phyloP scores from a whole-genome alignment of 1,140 invertebrate species.

The Apis florea region DNA sequence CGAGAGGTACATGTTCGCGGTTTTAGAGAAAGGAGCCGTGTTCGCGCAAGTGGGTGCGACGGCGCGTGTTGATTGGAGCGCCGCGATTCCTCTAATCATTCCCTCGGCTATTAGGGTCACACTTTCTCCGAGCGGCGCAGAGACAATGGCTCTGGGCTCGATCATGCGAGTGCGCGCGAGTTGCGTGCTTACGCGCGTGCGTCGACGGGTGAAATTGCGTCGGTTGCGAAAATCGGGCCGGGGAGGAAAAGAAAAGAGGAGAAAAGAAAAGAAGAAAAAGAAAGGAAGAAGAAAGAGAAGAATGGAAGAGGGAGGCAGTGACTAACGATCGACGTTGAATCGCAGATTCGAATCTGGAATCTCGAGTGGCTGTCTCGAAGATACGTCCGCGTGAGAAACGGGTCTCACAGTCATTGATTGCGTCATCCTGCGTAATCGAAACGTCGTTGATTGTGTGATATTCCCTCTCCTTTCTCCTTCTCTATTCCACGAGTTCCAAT shows the following conservation, averaged over 20 bases:
- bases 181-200: slow-evolving; percentile 52
- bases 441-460: background rate
- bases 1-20: background rate
- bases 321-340: slow-evolving; percentile 41
- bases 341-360: slow-evolving; percentile 48
- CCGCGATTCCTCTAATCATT: slow-evolving; percentile 66
- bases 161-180: slow-evolving; percentile 56
- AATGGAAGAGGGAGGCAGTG: background rate
- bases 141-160: slow-evolving; percentile 57
- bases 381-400: slow-evolving; percentile 46
- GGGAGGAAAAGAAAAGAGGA: background rate
- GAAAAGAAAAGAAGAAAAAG: too few relatives aligned
- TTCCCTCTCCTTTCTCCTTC: too few relatives aligned
- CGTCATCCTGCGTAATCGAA: slow-evolving; percentile 15
- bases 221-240: slow-evolving; percentile 58
- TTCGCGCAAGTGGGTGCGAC: slow-evolving; percentile 47
- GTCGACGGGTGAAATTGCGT: slow-evolving; percentile 58
- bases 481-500: too few relatives aligned
- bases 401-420: background rate
- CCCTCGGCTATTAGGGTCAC: slow-evolving; percentile 64
- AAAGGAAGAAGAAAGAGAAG: background rate
- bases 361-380: slow-evolving; percentile 37
- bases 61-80: slow-evolving; percentile 50
- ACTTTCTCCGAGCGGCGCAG: slow-evolving; percentile 55
- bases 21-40: slow-evolving; percentile 46